Evolutionary conservation across 2,797 vertebrate genomes (phyloP).

Genomic region (Pristis pectinata): DNA sequence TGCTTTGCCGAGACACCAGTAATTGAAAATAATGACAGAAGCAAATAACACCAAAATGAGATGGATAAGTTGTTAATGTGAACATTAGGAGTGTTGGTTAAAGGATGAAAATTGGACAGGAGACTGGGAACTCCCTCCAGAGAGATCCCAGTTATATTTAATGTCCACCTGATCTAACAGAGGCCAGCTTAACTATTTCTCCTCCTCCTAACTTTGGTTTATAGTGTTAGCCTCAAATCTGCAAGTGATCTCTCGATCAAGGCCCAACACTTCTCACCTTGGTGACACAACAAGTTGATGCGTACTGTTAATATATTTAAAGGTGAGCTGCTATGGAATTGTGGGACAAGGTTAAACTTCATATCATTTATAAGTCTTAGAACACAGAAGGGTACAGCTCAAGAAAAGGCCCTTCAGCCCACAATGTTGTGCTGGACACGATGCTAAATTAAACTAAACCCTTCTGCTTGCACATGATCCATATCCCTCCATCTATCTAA

Average conservation of each 20-base stretch:
- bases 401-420: too few species aligned
- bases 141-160: not conserved
- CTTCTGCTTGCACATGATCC: too few species aligned
- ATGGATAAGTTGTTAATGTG: not conserved
- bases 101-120: not conserved
- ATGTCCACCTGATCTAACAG: not conserved
- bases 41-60: not conserved
- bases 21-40: not conserved
- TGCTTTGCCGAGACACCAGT: not conserved
- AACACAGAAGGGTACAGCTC: too few species aligned
- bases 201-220: not conserved
- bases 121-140: not conserved
- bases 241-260: not conserved
- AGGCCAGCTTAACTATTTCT: not conserved
- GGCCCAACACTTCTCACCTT: not conserved
- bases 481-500: too few species aligned
- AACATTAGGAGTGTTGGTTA: not conserved
- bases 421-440: too few species aligned
- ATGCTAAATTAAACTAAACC: too few species aligned
- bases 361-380: too few species aligned
- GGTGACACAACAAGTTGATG: not conserved
- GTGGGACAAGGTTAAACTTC: too few species aligned
- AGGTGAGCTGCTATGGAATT: too few species aligned
- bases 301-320: too few species aligned
- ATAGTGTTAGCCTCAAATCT: not conserved